Evolutionary conservation across 2,888 invertebrate genomes (phyloP), one percentile per base, ranked within the genome.

Genomic region (Patella ulyssiponensis): DNA sequence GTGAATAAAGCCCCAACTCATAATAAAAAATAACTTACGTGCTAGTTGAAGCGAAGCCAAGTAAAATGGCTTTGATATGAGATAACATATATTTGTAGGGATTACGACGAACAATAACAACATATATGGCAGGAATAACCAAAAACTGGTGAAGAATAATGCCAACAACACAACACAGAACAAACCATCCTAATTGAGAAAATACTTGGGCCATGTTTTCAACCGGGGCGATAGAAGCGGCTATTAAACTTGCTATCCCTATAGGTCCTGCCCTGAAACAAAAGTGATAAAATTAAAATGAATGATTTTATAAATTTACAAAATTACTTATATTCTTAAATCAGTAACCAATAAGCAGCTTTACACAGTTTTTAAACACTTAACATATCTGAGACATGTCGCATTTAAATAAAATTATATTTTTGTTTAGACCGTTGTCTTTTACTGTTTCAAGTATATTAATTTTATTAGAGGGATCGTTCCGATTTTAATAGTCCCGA

Each of bases 191-290:
- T 23, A 89, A 84, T 73, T 85, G 81, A 11, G 83, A 79, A 78
- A 88, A 87, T 2, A 86, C 83, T 4, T 70, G 74, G 12, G 79
- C 77, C 0, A 88, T 77, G 74, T 85, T 79, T 9, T 78, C 78
- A 9, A 88, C 85, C 17, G 80, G 79, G 9, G 87, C 87, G 27
- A 89, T 81, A 9, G 88, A 85, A 23, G 85, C 84, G n/a, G 86
- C 87, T n/a, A 89, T 85, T 33, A 89, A 82, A 76, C 86, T 87
- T 52, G 83, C 79, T 14, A 88, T 87, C 17, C 88, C 89, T 20
- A 88, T 71, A 4, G 89, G 89, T 1, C 88, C 86, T 1, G 81
- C 80, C 88, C 89, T 89, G 82, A 11, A 81, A 78, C 51, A 17
- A 27, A 23, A n/a, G 73, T 44, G 71, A 76, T n/a, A 3, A 73